These are phyloP conservation scores for Sebastes itinus DNA, from an alignment of 2,797 vertebrate genomes.

Conservation along the genomic window DNA sequence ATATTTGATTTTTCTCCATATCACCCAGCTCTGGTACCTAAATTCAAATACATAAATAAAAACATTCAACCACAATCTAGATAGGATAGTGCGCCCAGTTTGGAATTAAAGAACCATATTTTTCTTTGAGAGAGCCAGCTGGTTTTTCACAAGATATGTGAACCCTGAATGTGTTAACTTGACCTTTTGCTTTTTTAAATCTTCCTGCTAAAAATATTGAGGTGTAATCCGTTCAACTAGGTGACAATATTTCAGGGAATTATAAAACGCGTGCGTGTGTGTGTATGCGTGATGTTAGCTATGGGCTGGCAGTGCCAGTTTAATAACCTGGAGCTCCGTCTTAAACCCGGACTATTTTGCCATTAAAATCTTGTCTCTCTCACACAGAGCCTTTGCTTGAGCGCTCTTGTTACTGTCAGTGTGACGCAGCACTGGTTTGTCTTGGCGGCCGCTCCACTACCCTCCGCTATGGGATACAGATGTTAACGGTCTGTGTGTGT, in stretches of 20 bases:
- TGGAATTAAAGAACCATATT: background rate
- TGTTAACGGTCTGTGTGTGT: conserved; percentile 81
- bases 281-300: conserved; percentile 24
- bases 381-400: conserved; percentile 57
- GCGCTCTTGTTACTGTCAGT: conserved; percentile 73
- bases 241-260: conserved; percentile 84
- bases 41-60: background rate
- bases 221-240: conserved; percentile 85
- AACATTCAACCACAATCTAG: background rate
- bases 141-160: conserved; percentile 41
- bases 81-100: background rate
- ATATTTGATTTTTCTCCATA: background rate
- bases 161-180: conserved; percentile 80
- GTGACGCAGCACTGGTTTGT: conserved; percentile 80
- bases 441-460: conserved; percentile 73
- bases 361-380: conserved; percentile 61
- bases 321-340: conserved; percentile 51
- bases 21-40: background rate
- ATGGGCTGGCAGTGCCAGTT: conserved; percentile 58
- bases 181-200: conserved; percentile 79
- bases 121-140: background rate
- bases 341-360: conserved; percentile 45
- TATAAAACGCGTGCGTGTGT: conserved; percentile 71
- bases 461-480: conserved; percentile 81
- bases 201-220: conserved; percentile 78